Evolutionary conservation across 1,140 invertebrate species (phyloP), one percentile per base, ranked within the genome.

Genomic region (Microplitis demolitor): DNA sequence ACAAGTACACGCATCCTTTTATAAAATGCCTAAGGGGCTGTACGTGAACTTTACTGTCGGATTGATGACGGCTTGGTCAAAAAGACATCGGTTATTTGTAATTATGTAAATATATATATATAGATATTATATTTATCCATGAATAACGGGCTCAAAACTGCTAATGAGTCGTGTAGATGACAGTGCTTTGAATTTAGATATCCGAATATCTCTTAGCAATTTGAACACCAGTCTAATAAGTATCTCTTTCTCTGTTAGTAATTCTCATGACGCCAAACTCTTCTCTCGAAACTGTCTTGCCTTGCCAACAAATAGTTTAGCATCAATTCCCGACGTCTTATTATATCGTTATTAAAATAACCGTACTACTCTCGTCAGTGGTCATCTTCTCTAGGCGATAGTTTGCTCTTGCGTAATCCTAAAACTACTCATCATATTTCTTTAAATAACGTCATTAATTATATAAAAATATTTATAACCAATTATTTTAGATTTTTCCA

Each of bases 341-440:
- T 87, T 87, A 87, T 87, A 87, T 85, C 84, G 83, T 86, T 86
- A 87, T 87, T 83, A 85, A 85, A 85, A 85, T 84, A 85, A 85
- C 81, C 75, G 69, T 66, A 72, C 76, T 70, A 31, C 53, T 62
- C 35, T 69, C 61, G 60, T 24, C 39, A 45, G 6, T 45, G 39
- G 39, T 45, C 39, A 45, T 45, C 66, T 45, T 24, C 9, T 53
- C 58, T 63, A 56, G 39, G 51, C 61, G 69, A 31, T 45, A 60
- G 24, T 34, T 60, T 2, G 34, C 24, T 13, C 39, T 45, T 45
- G 5, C 39, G 39, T 45, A 45, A 45, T 11, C 2, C 6, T 45
- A 45, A 45, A 45, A 45, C 6, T 5, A 45, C 39, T 45, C 39
- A 45, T 45, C 39, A 45, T 45, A 6, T 45, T 45, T 45, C 39